Conservation (phyloP, 1,140 invertebrate species). For the Chrysomallon squamiferum region DNA sequence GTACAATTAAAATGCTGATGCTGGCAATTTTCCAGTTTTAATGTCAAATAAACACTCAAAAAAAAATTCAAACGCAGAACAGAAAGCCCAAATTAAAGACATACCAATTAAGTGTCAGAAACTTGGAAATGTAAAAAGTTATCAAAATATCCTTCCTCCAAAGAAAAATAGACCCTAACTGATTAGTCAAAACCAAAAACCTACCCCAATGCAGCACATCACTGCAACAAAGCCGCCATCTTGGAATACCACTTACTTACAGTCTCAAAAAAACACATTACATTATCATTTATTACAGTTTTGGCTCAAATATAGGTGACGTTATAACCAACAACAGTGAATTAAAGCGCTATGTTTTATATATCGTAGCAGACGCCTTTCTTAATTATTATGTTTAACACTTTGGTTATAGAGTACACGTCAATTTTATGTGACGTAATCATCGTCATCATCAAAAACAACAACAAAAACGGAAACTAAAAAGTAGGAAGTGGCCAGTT, state of each 20-base stretch:
- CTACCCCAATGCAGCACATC: constrained; percentile 89
- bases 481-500: no score
- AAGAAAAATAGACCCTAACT: no score
- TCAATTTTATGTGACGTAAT: no score
- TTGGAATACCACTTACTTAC: constrained; percentile 49
- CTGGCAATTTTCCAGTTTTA: not conserved
- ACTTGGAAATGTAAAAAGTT: not conserved
- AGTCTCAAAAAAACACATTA: not conserved
- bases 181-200: not conserved
- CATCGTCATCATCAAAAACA: no score
- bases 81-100: not conserved
- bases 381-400: no score
- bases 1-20: no score
- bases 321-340: no score
- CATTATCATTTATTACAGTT: not conserved
- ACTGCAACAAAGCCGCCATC: constrained; percentile 94
- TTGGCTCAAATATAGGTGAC: not conserved
- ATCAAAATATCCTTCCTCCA: not conserved
- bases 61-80: not conserved
- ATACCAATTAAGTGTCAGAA: not conserved
- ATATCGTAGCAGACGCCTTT: no score
- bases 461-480: no score
- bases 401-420: no score
- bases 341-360: no score
- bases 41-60: not conserved